Conservation (phyloP, 2,888 invertebrate genomes). For the Callinectes sapidus region DNA sequence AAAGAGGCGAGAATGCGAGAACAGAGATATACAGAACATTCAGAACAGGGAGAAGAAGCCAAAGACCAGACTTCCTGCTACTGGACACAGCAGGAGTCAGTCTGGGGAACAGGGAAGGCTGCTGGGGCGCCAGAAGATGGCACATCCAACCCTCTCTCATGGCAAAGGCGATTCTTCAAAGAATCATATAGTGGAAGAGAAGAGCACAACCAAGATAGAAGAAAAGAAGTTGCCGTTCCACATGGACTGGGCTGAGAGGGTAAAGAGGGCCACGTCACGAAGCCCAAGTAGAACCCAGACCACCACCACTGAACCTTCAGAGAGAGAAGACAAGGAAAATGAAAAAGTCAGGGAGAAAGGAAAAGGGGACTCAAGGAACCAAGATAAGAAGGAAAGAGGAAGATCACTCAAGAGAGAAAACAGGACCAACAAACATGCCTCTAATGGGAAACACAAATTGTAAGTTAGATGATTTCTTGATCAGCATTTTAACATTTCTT, state of each 20-base stretch:
- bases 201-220: constrained; percentile 49
- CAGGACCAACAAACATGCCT: constrained; percentile 45
- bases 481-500: not conserved
- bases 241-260: constrained; percentile 59
- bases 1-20: constrained; percentile 58
- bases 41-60: constrained; percentile 63
- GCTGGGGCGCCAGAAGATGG: constrained; percentile 49
- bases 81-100: constrained; percentile 58
- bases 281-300: constrained; percentile 52
- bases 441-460: constrained; percentile 64
- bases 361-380: constrained; percentile 44
- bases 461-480: constrained; percentile 37
- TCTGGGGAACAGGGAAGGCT: constrained; percentile 63
- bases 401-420: constrained; percentile 62
- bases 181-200: constrained; percentile 47
- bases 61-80: constrained; percentile 43
- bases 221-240: constrained; percentile 47
- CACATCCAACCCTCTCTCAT: constrained; percentile 52
- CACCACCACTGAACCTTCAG: constrained; percentile 17
- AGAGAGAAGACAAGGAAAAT: constrained; percentile 66
- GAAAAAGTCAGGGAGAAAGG: constrained; percentile 61
- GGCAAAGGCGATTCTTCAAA: constrained; percentile 38
- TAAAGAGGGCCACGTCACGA: constrained; percentile 55
- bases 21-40: constrained; percentile 52
- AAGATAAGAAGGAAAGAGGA: constrained; percentile 58